Conservation (phyloP, 1,140 invertebrate genomes). For the Nylanderia fulva region DNA sequence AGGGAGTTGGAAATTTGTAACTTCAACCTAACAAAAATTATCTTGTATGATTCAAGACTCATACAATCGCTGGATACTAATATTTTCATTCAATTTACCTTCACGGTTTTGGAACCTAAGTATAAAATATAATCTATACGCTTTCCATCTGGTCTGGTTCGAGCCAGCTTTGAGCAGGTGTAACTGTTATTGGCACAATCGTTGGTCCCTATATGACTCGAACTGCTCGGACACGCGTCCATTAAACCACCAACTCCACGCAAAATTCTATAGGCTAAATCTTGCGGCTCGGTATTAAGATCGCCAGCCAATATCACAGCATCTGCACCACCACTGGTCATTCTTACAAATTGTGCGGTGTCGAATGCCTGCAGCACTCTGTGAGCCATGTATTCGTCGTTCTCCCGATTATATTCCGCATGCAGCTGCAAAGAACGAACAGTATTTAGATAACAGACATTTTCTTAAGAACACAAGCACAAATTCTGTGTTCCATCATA, state of each 20-base stretch:
- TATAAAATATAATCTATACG: slow-evolving; percentile 97
- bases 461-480: background rate
- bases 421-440: slow-evolving; percentile 89
- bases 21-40: slow-evolving; percentile 85
- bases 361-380: slow-evolving; percentile 97
- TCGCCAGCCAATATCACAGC: slow-evolving; percentile 96
- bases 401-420: slow-evolving; percentile 95
- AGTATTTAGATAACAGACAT: background rate
- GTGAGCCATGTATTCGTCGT: slow-evolving; percentile 96
- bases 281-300: slow-evolving; percentile 95
- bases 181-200: slow-evolving; percentile 95
- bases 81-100: slow-evolving; percentile 81
- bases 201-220: slow-evolving; percentile 88
- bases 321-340: slow-evolving; percentile 92
- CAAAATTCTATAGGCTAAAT: slow-evolving; percentile 92
- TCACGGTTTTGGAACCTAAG: slow-evolving; percentile 85
- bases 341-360: slow-evolving; percentile 96
- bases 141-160: slow-evolving; percentile 90
- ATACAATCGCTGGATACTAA: background rate
- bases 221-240: slow-evolving; percentile 80
- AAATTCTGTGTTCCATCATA: background rate
- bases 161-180: slow-evolving; percentile 87
- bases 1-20: slow-evolving; percentile 89
- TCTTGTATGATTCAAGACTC: background rate
- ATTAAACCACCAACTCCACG: slow-evolving; percentile 85